These are phyloP conservation scores for Nemotelus nigrinus DNA, from an alignment of 2,888 invertebrate genomes.

Conservation along the genomic window DNA sequence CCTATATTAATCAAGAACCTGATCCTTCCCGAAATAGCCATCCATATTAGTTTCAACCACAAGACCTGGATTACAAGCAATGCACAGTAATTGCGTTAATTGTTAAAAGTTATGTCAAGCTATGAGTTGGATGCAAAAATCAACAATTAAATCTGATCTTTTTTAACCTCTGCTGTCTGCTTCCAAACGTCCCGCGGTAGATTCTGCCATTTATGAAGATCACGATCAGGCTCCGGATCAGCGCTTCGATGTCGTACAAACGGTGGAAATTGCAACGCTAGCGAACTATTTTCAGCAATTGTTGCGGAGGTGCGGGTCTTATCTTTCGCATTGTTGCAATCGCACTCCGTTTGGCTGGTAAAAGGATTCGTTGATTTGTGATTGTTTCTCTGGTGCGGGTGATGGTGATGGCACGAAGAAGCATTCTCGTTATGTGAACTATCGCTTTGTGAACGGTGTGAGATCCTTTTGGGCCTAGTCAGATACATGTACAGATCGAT, in stretches of 20 bases:
- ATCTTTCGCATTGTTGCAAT: slow-evolving; percentile 29
- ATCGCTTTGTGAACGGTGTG: slow-evolving; percentile 47
- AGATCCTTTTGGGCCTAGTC: slow-evolving; percentile 20
- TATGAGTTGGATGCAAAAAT: background rate
- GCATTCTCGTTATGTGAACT: slow-evolving; percentile 38
- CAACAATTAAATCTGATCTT: slow-evolving; percentile 34
- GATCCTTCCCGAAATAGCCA: too few relatives aligned
- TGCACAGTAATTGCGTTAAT: too few relatives aligned
- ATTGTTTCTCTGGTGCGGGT: background rate
- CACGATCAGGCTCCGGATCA: slow-evolving; percentile 35
- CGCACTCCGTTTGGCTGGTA: slow-evolving; percentile 37
- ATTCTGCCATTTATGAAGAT: slow-evolving; percentile 71
- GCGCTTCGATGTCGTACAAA: slow-evolving; percentile 46
- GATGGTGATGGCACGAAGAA: background rate
- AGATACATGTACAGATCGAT: too few relatives aligned
- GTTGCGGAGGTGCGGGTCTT: slow-evolving; percentile 20
- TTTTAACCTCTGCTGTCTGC: slow-evolving; percentile 75
- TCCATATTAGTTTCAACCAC: too few relatives aligned
- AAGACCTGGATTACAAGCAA: too few relatives aligned
- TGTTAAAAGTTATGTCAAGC: too few relatives aligned
- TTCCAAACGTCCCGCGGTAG: slow-evolving; percentile 86
- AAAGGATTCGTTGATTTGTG: background rate
- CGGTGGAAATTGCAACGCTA: background rate
- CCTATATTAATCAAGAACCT: too few relatives aligned
- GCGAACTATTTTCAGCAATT: background rate